A percentile compares a stretch with the other conserved stretches of the same genome.
Evolutionary conservation across 2,113 vertebrate genomes (phyloP).

Genomic region (Semicossyphus pulcher): DNA sequence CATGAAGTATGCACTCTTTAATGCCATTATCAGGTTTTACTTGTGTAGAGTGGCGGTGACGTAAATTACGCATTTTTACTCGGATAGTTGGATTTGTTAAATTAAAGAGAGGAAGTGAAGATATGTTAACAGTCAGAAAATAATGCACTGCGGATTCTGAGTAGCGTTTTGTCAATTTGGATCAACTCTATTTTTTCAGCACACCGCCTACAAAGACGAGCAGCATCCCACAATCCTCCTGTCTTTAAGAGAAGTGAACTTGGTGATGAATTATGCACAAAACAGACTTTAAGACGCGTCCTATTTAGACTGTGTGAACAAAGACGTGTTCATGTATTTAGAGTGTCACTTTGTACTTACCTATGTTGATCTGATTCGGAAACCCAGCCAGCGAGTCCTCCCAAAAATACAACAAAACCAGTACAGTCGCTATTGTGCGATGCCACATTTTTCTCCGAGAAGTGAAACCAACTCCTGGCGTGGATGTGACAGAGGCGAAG

Average conservation of each 20-base stretch:
- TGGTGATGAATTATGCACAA: constrained; percentile 44
- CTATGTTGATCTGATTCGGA: constrained; percentile 98
- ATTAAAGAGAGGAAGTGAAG: constrained; percentile 6
- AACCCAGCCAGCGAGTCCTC: constrained; percentile 89
- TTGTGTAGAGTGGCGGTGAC: background rate
- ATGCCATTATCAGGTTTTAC: no score
- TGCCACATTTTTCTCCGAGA: constrained; percentile 91
- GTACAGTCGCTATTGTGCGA: constrained; percentile 77
- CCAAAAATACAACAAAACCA: constrained; percentile 86
- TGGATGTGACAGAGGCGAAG: constrained; percentile 81
- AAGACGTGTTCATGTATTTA: background rate
- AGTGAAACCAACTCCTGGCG: constrained; percentile 86
- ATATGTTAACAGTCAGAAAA: constrained; percentile 2
- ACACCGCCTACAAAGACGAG: constrained; percentile 35
- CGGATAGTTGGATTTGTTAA: background rate
- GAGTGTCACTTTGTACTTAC: constrained; percentile 83
- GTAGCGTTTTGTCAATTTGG: constrained; percentile 22
- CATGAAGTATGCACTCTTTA: constrained; percentile 10
- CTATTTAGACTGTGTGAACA: constrained; percentile 25
- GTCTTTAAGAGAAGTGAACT: constrained; percentile 53
- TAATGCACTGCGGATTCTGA: constrained; percentile 30
- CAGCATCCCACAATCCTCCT: constrained; percentile 5
- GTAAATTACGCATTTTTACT: background rate
- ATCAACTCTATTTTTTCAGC: constrained; percentile 48
- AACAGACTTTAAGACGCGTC: constrained; percentile 21